Evolutionary conservation across 2,888 invertebrate species (phyloP).

Genomic region (Drosophila kambysellisi): DNA sequence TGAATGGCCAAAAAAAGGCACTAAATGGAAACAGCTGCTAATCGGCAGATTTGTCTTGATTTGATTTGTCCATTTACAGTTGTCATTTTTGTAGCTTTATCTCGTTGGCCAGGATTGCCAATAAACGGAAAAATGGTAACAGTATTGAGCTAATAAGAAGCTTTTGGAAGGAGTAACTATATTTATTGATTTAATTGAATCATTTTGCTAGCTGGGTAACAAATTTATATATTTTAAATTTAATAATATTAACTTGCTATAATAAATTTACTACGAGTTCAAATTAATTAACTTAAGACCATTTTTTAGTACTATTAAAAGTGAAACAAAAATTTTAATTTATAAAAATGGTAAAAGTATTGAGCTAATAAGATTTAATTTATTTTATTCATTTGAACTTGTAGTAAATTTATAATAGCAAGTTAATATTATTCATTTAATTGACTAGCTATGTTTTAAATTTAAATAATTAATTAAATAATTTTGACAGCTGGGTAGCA

Average conservation of each 20-base stretch:
- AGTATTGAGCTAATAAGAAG: neutral
- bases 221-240: neutral
- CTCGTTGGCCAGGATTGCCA: neutral
- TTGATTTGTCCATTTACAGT: conserved; percentile 64
- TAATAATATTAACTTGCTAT: neutral
- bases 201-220: too few relatives aligned
- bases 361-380: too few relatives aligned
- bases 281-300: neutral
- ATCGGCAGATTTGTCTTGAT: conserved; percentile 66
- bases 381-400: too few relatives aligned
- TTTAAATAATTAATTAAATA: too few relatives aligned
- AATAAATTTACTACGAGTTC: neutral
- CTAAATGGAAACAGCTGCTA: conserved; percentile 60
- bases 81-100: conserved; percentile 17
- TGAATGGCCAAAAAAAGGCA: conserved; percentile 27
- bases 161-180: neutral
- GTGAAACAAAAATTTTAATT: neutral
- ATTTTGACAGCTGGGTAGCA: too few relatives aligned
- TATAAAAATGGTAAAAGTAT: too few relatives aligned
- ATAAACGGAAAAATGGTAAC: neutral
- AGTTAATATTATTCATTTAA: too few relatives aligned
- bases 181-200: neutral
- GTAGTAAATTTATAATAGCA: too few relatives aligned
- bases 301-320: neutral
- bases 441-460: too few relatives aligned